Percentiles rank a stretch among this genome's conserved stretches.
Conservation (phyloP, 2,113 vertebrate species). For the Pachycephala philippinensis region DNA sequence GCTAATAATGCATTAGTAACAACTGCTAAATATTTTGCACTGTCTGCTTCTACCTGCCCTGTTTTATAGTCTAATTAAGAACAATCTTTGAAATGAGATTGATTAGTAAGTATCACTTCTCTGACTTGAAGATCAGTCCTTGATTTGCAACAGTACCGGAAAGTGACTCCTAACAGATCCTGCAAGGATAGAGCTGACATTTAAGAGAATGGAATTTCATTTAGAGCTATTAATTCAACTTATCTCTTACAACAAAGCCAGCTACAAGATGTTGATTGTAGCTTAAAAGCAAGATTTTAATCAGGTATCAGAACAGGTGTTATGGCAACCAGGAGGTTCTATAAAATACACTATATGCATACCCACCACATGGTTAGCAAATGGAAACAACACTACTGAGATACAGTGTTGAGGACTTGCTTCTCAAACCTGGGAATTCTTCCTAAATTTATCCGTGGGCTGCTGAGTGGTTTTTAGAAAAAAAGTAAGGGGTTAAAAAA, state of each 20-base stretch:
- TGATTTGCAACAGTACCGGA: neutral
- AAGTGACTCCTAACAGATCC: neutral
- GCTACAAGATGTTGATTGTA: neutral
- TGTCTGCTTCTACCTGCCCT: neutral
- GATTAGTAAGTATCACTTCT: neutral
- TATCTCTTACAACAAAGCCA: neutral
- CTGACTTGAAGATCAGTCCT: neutral
- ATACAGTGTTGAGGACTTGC: neutral
- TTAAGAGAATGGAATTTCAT: neutral
- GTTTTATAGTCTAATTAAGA: neutral
- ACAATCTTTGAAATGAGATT: neutral
- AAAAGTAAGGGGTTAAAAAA: neutral
- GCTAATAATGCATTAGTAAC: neutral
- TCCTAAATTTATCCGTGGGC: neutral
- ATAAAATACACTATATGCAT: neutral
- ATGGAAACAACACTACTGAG: neutral
- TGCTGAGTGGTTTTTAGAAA: neutral
- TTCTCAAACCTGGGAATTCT: neutral
- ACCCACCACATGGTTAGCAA: neutral
- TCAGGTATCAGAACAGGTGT: neutral
- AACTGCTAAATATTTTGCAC: neutral
- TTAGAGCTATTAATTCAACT: neutral
- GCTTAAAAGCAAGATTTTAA: neutral
- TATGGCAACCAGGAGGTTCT: neutral
- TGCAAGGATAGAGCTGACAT: neutral